Base-by-base conservation (phyloP, 2,888 invertebrate genomes). In the Spisula solida region DNA sequence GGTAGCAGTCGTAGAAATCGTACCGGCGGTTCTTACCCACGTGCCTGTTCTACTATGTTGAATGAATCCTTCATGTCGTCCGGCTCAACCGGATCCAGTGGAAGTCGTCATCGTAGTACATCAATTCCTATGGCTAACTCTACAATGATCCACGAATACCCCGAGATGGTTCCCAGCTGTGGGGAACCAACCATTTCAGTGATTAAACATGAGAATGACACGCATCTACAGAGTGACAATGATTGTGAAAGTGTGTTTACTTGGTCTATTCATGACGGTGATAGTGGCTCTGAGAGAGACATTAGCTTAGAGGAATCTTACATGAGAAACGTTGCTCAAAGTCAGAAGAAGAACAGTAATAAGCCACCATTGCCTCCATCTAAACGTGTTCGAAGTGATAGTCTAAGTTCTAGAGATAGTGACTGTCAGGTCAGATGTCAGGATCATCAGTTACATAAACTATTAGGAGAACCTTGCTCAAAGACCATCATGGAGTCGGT, bases 211-310 rank as follows among this genome's bases (percentile, higher is more conserved):
- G 55, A 56, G 25, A 91, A 88, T 75, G 83, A 88, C n/a, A 75
- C 81, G 47, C 89, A 91, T 85, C 81, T 88, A 1, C 80, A 86
- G 48, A 93, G 93, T 84, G 92, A 91, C 48, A 93, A 93, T 81
- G 94, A 94, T 48, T 88, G 93, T 84, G 94, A 93, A 81, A 94
- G 94, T 90, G 92, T 94, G 8, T 95, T 94, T 85, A 94, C 95
- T 0, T 95, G 95, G 95, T 94, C 95, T 12, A 93, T 95, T 75
- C 93, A 94, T 83, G 93, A 94, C 60, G 92, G 88, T 55, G 93
- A 93, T 80, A 89, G 88, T 86, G 93, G 93, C 18, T 92, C 93
- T 25, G 93, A 92, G 78, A 91, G 92, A 34, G 93, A 94, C 66
- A 92, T 93, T 14, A 93, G 92, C 80, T 88, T 94, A 18, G 94